phyloP scores from a whole-genome alignment of 2,888 invertebrate species.

The Cerastoderma edule region DNA sequence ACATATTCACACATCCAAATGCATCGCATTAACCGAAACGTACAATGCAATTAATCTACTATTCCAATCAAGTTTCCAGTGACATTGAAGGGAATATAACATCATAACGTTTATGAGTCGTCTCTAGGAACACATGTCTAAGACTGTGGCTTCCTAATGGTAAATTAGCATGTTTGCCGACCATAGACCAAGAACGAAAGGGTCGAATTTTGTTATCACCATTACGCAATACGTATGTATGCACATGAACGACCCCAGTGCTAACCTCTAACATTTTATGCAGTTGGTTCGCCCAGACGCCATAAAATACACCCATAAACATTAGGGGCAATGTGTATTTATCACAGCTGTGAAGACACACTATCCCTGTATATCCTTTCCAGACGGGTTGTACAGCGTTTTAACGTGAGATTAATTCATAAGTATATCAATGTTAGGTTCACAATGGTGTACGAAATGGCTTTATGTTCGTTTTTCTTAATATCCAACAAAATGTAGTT shows the following conservation, averaged over 20 bases:
- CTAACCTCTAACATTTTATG: slow-evolving; percentile 49
- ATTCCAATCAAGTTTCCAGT: no score
- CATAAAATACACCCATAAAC: slow-evolving; percentile 52
- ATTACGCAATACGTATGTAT: slow-evolving; percentile 53
- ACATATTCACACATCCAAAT: no score
- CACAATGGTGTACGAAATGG: not conserved
- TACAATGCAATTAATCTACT: no score
- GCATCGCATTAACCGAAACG: no score
- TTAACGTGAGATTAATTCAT: no score
- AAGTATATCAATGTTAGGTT: not conserved
- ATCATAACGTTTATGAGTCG: no score
- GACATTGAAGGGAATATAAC: no score
- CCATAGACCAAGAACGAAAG: not conserved
- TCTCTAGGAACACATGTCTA: no score
- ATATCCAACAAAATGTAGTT: no score
- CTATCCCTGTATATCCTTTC: slow-evolving; percentile 25
- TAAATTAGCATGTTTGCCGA: no score
- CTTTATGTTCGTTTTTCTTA: not conserved
- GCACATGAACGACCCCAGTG: slow-evolving; percentile 44
- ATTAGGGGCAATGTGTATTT: slow-evolving; percentile 44
- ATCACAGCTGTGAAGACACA: slow-evolving; percentile 45
- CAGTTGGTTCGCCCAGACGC: slow-evolving; percentile 48
- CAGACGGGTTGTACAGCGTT: no score
- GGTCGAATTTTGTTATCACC: slow-evolving; percentile 26
- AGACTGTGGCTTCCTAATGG: no score